Evolutionary conservation across 2,797 vertebrate genomes (phyloP).

Genomic region (Xenopus petersii): DNA sequence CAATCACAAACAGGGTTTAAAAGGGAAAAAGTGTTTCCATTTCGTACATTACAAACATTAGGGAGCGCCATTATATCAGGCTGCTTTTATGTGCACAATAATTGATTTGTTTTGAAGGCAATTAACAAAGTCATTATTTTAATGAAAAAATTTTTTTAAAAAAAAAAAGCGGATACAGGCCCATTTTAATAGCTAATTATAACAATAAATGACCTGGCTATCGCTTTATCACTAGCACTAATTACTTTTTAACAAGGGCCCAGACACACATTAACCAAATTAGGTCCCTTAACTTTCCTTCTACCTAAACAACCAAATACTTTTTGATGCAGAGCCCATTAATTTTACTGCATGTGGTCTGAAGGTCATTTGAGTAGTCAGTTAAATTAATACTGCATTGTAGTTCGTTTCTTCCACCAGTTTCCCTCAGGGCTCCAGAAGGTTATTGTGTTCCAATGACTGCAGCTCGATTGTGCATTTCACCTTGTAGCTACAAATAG

Average conservation of each 20-base stretch:
- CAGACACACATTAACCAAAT: slow-evolving; percentile 41
- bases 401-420: background rate
- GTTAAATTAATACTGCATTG: slow-evolving; percentile 6
- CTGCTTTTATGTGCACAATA: slow-evolving; percentile 4
- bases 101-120: slow-evolving; percentile 17
- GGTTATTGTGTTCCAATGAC: slow-evolving; percentile 18
- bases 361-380: slow-evolving; percentile 25
- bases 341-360: background rate
- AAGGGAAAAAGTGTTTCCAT: slow-evolving; percentile 8
- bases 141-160: slow-evolving; percentile 11
- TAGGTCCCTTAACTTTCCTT: background rate
- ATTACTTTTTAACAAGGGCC: slow-evolving; percentile 26
- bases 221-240: slow-evolving; percentile 17
- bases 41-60: slow-evolving; percentile 14
- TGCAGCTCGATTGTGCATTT: background rate
- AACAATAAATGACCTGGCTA: slow-evolving; percentile 13
- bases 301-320: slow-evolving; percentile 6
- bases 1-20: slow-evolving; percentile 6
- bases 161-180: slow-evolving; percentile 6
- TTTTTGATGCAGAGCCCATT: slow-evolving; percentile 13
- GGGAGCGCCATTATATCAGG: background rate
- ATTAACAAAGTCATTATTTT: slow-evolving; percentile 38
- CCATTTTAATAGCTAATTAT: slow-evolving; percentile 30
- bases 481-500: slow-evolving; percentile 20
- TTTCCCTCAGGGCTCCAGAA: slow-evolving; percentile 23